These are phyloP conservation scores for Ailurus styani DNA, from an alignment of 2,113 vertebrate species.

Conservation along the genomic window DNA sequence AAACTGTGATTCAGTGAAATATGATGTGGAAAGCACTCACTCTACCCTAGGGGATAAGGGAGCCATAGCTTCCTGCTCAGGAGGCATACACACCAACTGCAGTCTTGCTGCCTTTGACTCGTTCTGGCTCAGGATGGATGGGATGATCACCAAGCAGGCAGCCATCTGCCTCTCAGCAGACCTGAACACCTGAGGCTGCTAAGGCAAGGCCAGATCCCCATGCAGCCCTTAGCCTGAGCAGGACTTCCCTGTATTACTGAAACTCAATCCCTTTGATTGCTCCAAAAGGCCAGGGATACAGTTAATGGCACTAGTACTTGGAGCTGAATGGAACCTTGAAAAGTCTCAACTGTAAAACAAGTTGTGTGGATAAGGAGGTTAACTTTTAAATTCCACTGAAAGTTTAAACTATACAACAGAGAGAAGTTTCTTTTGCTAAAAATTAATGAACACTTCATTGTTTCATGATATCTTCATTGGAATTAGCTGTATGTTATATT, in stretches of 20 bases:
- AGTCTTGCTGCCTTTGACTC: not conserved
- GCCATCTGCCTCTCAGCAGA: slow-evolving; percentile 16
- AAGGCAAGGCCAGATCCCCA: not conserved
- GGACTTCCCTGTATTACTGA: not conserved
- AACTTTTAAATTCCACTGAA: not conserved
- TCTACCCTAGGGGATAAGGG: not conserved
- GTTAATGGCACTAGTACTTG: not conserved
- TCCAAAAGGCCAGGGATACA: not conserved
- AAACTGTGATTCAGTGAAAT: slow-evolving; percentile 63
- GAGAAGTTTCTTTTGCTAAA: slow-evolving; percentile 15
- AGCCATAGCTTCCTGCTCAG: not conserved
- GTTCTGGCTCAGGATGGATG: not conserved
- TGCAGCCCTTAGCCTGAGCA: not conserved
- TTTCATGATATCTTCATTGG: not conserved
- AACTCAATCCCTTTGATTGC: slow-evolving; percentile 3
- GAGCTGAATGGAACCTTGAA: not conserved
- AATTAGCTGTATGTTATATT: not conserved
- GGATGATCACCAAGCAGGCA: not conserved
- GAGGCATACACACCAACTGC: not conserved
- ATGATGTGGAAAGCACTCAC: slow-evolving; percentile 11
- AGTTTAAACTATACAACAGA: not conserved
- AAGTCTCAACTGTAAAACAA: not conserved
- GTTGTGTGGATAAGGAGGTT: not conserved
- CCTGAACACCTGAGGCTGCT: not conserved
- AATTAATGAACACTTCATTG: not conserved